Base-by-base conservation (phyloP, 2,888 invertebrate genomes). In the Cacoxenus indagator region DNA sequence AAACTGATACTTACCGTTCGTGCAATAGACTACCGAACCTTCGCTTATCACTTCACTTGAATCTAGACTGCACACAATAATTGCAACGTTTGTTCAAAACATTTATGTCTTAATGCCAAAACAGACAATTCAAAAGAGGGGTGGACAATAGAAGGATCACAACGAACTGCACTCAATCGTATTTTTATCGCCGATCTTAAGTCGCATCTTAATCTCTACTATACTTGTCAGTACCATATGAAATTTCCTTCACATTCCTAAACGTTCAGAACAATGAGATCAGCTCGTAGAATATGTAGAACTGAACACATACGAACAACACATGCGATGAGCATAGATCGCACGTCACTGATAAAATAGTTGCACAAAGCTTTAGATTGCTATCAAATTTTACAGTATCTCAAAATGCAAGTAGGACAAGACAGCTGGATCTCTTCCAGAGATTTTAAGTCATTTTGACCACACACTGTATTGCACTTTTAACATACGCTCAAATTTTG, bases 41-140 rank as follows among this genome's bases (percentile, higher is more conserved):
- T 74, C 73, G 61, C 72, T 82, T 78, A 81, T 82, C 81, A 73
- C 65, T 48, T 57, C 57, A 73, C 43, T 70, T 66, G 59, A 31
- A 77, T 81, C 79, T 75, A 11, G 31, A 64, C 45, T 55, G 27
- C 26, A 48, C 14, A 59, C 65, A 64, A 51, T 62, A 61, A 45
- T 65, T 62, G 55, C 54, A 67, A 51, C 55, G 57, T 37, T 45
- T 68, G 27, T 70, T 55, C 37, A 73, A 75, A 76, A 73, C 75
- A 71, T 75, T 71, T 76, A 62, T 65, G 67, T 48, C 45, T 57
- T 14, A 29, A 67, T 69, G 55, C n/a, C 67, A 67, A 75, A 70
- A 74, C 59, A 76, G 73, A 68, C 27, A 54, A 57, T 37, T 37
- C 48, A 67, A 70, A 70, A 64, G n/a, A n/a, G 59, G 67, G 26